Base-by-base conservation (phyloP, 2,888 invertebrate genomes). In the Choristoneura rosaceana region DNA sequence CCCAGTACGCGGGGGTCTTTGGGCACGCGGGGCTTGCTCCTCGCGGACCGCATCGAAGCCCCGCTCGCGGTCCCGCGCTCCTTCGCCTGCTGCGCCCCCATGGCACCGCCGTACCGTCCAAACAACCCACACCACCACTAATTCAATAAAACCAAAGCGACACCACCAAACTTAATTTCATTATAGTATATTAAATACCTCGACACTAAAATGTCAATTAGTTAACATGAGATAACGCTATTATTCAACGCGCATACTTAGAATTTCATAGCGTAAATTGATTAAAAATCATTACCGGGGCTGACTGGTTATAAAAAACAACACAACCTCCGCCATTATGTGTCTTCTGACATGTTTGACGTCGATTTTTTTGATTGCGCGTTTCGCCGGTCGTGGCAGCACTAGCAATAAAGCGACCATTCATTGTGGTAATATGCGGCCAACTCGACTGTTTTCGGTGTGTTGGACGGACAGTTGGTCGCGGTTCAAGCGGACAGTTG, bases 61-160 rank as follows among this genome's bases (percentile, higher is more conserved):
- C 95, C 97, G 88, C 95, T 95, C 85, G 96, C 95, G 85, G 96
- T 95, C 85, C 96, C 96, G 90, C 97, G 96, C 95, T 98, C 98
- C 95, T 98, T 98, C 90, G 97, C 97, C 95, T 98, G 98, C 95
- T 98, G 98, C 89, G 98, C 98, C 92, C 98, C 98, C 98, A 98
- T 98, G 90, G 89, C 94, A 75, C 76, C 69, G 77, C 74, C 73
- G 69, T 76, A 76, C 74, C 77, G 74, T 69, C 70, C 65, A 65
- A 41, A 66, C 78, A 80, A 78, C 78, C 79, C 76, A 79, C 76
- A 74, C 78, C 70, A 79, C 79, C 79, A 79, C 83, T 88, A 90
- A 87, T 88, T 87, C 84, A 88, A 89, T 88, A 89, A 87, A 82
- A 84, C 80, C 80, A 81, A 80, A 81, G 81, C 82, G 78, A 85